Base-by-base conservation (phyloP, 2,113 vertebrate genomes). In the Reinhardtius hippoglossoides region DNA sequence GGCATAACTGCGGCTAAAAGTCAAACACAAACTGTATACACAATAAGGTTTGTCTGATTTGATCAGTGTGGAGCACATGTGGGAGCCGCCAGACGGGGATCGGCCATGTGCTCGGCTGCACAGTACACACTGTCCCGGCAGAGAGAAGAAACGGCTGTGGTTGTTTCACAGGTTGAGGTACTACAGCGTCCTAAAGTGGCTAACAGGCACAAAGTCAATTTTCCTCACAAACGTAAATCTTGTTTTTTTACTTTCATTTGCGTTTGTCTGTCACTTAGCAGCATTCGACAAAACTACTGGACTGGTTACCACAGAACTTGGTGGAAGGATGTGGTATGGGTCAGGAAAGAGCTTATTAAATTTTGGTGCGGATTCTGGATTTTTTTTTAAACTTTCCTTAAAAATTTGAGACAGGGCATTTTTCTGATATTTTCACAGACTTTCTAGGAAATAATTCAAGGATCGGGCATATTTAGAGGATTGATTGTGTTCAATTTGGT, bases 41-140 rank as follows among this genome's bases (percentile, higher is more conserved):
- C 86, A 88, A 79, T 69, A 72, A 67, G 71, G 66, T 74, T 71
- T 74, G 76, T 85, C 82, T 85, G 81, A 83, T 85, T 76, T 65
- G 76, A 88, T 87, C 83, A 61, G 79, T 10, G 12, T 12, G 9
- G 50, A 64, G 79, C 80, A 74, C 78, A 78, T 74, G 84, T 71
- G 80, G 58, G 54, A 31, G 31, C 31, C 31, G 31, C 5, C 31
- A 31, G 31, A 5, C 31, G 31, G 31, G 7, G 31, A 58, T 58
- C 2, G 4, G 63, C 71, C 79, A 74, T 65, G 78, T 80, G 85
- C 71, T 76, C 6, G 9, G 44, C 37, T 76, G 54, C 16, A 62
- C 66, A 66, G 72, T 55, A 79, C 78, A 64, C 21, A 18, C 14
- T 54, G 83, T 88, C 78, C 73, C 60, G 68, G 67, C 58, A 67